Evolutionary conservation across 2,888 invertebrate species (phyloP).

Genomic region (Tuberolachnus salignus): DNA sequence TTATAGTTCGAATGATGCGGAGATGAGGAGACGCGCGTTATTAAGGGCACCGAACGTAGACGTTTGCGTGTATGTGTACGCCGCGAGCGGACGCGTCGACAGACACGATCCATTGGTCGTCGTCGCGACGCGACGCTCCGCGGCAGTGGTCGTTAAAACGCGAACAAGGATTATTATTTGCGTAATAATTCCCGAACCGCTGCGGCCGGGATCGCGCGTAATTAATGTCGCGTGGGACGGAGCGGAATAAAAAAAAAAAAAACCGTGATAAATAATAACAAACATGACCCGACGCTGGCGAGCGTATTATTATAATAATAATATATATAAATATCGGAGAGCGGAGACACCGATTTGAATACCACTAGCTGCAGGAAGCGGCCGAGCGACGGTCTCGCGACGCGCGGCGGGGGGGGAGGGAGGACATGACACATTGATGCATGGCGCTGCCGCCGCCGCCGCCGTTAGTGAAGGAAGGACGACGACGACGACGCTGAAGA

Average conservation of each 20-base stretch:
- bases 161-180: not conserved
- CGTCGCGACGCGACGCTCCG: not conserved
- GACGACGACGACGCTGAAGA: constrained; percentile 51
- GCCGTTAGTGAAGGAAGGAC: constrained; percentile 31
- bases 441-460: constrained; percentile 40
- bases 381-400: not conserved
- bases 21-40: no score
- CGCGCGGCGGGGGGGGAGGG: no score
- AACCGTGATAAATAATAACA: not conserved
- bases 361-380: not conserved
- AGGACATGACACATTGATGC: constrained; percentile 52
- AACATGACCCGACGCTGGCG: not conserved
- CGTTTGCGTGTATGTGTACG: not conserved
- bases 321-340: not conserved
- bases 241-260: not conserved
- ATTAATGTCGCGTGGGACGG: not conserved
- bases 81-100: not conserved
- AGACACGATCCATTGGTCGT: constrained; percentile 22
- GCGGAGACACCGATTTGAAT: constrained; percentile 39
- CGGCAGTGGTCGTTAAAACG: constrained; percentile 9
- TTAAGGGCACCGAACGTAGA: no score
- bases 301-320: no score
- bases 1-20: no score
- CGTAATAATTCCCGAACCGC: not conserved
- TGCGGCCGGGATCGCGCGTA: not conserved